Percentiles rank a stretch among this genome's conserved stretches.
Conservation (phyloP, 2,113 vertebrate species). For the Ailurus styani region DNA sequence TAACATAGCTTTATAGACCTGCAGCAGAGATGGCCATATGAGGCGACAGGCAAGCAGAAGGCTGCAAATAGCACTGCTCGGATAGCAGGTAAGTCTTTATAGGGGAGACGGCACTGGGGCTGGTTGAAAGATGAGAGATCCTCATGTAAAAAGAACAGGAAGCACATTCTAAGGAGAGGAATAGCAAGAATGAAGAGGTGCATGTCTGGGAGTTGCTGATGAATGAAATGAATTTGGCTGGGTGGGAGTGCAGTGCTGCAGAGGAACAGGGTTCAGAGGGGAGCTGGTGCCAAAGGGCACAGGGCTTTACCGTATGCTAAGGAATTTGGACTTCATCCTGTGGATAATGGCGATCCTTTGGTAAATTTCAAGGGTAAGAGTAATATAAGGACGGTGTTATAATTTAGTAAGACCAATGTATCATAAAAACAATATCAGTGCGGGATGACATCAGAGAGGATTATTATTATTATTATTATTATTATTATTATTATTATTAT, state of each 20-base stretch:
- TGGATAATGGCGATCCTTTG: not conserved
- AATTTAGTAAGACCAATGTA: not conserved
- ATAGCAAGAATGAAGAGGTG: not conserved
- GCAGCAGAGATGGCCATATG: rapidly evolving
- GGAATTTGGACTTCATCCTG: not conserved
- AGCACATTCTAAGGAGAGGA: not conserved
- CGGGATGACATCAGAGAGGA: not conserved
- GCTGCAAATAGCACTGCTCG: not conserved
- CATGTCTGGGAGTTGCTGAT: not conserved
- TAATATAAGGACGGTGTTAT: not conserved
- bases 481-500: not conserved
- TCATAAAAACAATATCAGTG: not conserved
- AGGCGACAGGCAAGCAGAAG: not conserved
- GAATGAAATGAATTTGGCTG: not conserved
- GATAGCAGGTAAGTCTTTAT: not conserved
- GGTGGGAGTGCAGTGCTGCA: rapidly evolving
- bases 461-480: not conserved
- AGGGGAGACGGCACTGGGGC: not conserved
- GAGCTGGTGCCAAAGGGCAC: not conserved
- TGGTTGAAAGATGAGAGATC: not conserved
- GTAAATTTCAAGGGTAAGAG: not conserved
- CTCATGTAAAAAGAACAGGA: not conserved
- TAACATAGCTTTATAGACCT: not conserved
- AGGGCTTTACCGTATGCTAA: not conserved
- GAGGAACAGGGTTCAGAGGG: not conserved